Base-by-base conservation (phyloP, 1,140 invertebrate species). In the Augochlora pura region DNA sequence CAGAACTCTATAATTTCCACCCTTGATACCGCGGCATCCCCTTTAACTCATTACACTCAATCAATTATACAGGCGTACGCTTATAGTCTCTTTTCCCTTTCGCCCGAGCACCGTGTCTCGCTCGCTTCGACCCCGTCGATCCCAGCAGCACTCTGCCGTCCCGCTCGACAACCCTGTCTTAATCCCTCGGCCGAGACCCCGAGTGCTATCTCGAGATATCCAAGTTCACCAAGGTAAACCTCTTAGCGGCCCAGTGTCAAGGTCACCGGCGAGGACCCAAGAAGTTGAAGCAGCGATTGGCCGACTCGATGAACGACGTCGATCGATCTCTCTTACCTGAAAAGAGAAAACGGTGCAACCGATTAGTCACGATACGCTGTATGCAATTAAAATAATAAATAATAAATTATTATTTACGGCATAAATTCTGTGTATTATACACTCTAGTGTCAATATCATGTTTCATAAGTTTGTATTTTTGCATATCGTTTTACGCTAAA, bases 31-130 rank as follows among this genome's bases (percentile, higher is more conserved):
- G 86, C 77, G 71, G 86, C 83, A 88, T 92, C 91, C 88, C 87
- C 91, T 92, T 92, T 92, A 92, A 92, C 91, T 92, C 91, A 91
- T 92, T 92, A 92, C 86, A 91, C 80, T 87, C 88, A 89, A 92
- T 92, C 89, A 92, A 92, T 91, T 89, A 91, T 89, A 88, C 88
- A 86, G 74, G 86, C 85, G 87, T 83, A 82, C 88, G 79, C 83
- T 84, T 87, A 85, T 86, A 80, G 63, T 77, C 71, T 65, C 64
- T 66, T 81, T 80, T 84, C 78, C 74, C 82, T 83, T 73, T 86
- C 70, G 82, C 82, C 74, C 64, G 10, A 32, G 69, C 7, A 18
- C 67, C 3, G 0, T 72, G n/a, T 46, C 64, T 64, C 71, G 75
- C 67, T 57, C 54, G 52, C 32, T 42, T 39, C 67, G 12, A 49